Conservation (phyloP, 2,113 vertebrate genomes). For the Candoia aspera region DNA sequence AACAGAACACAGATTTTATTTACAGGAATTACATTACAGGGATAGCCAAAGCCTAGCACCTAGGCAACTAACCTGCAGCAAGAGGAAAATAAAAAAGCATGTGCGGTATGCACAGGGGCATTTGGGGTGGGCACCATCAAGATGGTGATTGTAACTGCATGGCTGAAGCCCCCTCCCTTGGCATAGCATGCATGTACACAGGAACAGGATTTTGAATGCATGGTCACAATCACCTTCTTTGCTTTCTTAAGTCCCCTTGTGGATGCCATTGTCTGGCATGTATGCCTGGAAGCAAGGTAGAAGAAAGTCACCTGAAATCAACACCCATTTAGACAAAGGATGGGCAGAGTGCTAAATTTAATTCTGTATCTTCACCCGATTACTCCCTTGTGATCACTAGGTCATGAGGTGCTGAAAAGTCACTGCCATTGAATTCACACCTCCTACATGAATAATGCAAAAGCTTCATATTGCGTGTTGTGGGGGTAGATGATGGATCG, state of each 20-base stretch:
- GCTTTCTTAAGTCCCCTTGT: not conserved
- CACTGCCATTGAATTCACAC: not conserved
- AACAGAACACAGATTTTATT: not conserved
- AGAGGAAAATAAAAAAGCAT: not conserved
- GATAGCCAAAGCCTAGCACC: not conserved
- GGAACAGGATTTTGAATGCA: not conserved
- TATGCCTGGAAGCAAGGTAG: not conserved
- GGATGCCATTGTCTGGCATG: not conserved
- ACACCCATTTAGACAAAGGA: not conserved
- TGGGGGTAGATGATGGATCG: not conserved
- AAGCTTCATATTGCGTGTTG: not conserved
- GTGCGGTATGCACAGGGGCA: not conserved
- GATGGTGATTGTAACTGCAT: not conserved
- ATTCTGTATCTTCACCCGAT: not conserved
- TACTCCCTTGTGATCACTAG: not conserved
- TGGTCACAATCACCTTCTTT: not conserved
- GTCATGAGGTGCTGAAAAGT: not conserved
- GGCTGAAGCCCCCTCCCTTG: not conserved
- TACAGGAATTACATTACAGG: not conserved
- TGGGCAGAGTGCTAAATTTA: not conserved
- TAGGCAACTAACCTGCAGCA: not conserved
- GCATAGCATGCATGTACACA: not conserved
- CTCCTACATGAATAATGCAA: not conserved
- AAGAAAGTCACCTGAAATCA: not conserved
- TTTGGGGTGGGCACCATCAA: not conserved